These are phyloP conservation scores for Quadroppia sp. DNA, from an alignment of 2,888 invertebrate genomes.

Conservation along the genomic window DNA sequence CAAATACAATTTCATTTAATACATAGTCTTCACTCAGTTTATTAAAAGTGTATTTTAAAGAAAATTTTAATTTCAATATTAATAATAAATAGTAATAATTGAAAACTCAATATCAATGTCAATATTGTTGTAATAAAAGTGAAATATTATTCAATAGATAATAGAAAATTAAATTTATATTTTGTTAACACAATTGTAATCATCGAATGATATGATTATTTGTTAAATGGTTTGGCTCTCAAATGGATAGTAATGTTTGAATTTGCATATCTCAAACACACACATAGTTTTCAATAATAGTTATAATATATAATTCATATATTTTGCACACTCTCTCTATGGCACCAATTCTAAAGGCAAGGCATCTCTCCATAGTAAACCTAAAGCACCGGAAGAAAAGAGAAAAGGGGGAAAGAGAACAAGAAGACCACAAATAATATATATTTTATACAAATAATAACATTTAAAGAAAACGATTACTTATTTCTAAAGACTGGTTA, in stretches of 20 bases:
- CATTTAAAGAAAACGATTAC: too few relatives aligned
- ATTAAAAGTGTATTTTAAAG: neutral
- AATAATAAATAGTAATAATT: neutral
- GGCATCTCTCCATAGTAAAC: constrained; percentile 32
- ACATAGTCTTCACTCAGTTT: too few relatives aligned
- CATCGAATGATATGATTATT: neutral
- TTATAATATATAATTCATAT: too few relatives aligned
- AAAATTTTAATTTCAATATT: neutral
- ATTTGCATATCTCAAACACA: neutral
- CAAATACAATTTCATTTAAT: neutral
- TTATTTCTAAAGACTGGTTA: too few relatives aligned
- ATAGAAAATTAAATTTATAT: neutral
- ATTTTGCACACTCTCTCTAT: constrained; percentile 10
- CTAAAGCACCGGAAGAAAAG: neutral
- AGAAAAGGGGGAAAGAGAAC: constrained; percentile 6
- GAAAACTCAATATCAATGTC: neutral
- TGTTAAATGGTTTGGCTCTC: constrained; percentile 13
- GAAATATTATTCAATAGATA: neutral
- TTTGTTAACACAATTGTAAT: neutral
- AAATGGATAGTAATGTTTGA: neutral
- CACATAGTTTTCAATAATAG: neutral
- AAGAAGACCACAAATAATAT: constrained; percentile 1
- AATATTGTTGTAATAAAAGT: too few relatives aligned
- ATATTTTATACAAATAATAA: neutral
- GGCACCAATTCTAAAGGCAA: constrained; percentile 30